These are phyloP conservation scores for Triops longicaudatus DNA, from an alignment of 1,140 invertebrate species.

Conservation along the genomic window DNA sequence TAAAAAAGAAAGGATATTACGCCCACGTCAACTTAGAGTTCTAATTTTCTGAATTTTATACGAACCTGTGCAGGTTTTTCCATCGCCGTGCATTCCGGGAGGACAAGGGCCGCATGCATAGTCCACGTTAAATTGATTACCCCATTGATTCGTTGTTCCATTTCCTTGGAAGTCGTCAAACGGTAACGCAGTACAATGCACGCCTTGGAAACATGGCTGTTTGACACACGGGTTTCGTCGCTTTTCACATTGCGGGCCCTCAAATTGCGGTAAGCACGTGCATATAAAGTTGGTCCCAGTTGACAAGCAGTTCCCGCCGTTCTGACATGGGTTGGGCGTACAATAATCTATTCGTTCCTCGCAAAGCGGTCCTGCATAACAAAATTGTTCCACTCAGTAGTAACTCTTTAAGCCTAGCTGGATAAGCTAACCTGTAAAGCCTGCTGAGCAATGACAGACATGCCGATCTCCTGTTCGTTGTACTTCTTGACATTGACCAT, in stretches of 20 bases:
- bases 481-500: constrained; percentile 22
- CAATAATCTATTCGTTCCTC: constrained; percentile 26
- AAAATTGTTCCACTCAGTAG: background rate
- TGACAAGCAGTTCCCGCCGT: constrained; percentile 10
- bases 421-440: constrained; percentile 15
- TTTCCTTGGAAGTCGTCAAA: constrained; percentile 16
- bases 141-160: background rate
- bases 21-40: background rate
- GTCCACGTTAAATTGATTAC: constrained; percentile 19
- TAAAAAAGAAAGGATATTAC: background rate
- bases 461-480: background rate
- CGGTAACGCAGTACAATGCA: background rate
- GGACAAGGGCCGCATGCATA: constrained; percentile 29
- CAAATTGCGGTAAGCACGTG: constrained; percentile 21
- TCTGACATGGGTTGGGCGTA: constrained; percentile 27
- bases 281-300: background rate
- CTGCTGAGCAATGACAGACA: constrained; percentile 12
- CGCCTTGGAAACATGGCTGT: constrained; percentile 20
- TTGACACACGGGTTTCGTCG: background rate
- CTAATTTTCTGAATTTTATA: background rate
- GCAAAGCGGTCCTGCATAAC: constrained; percentile 6
- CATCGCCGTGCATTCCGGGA: constrained; percentile 27
- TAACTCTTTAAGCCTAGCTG: too few species aligned
- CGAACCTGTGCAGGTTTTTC: constrained; percentile 27
- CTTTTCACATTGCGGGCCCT: background rate